Conservation (phyloP, 2,888 invertebrate genomes). For the Cheilosia impressa region DNA sequence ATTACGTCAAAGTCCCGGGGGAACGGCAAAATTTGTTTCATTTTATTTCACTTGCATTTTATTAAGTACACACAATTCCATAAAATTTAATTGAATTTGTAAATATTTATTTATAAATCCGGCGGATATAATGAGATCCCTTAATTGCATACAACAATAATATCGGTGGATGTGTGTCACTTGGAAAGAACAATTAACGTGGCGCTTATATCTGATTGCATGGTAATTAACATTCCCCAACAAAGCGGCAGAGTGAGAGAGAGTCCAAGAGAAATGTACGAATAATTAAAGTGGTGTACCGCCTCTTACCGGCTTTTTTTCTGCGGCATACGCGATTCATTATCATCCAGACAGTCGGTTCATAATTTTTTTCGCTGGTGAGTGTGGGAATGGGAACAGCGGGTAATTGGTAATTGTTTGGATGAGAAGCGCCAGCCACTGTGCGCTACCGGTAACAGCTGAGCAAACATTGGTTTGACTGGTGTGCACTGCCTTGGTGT, state of each 20-base stretch:
- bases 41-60: neutral
- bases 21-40: neutral
- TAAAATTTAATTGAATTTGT: neutral
- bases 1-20: neutral
- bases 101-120: neutral
- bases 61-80: neutral
- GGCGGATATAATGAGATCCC: neutral
- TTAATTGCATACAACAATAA: neutral
- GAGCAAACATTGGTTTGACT: neutral
- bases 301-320: neutral
- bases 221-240: too few relatives aligned
- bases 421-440: constrained; percentile 1
- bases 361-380: neutral
- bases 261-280: neutral
- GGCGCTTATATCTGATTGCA: neutral
- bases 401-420: constrained; percentile 38
- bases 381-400: constrained; percentile 17
- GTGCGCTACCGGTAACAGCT: neutral
- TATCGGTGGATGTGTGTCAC: neutral
- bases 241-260: too few relatives aligned
- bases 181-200: constrained; percentile 11
- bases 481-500: constrained; percentile 4
- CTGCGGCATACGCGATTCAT: constrained; percentile 27
- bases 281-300: constrained; percentile 20
- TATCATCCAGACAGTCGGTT: constrained; percentile 7